These are phyloP conservation scores for Dicycla oo DNA, from an alignment of 2,888 invertebrate genomes.

Conservation along the genomic window DNA sequence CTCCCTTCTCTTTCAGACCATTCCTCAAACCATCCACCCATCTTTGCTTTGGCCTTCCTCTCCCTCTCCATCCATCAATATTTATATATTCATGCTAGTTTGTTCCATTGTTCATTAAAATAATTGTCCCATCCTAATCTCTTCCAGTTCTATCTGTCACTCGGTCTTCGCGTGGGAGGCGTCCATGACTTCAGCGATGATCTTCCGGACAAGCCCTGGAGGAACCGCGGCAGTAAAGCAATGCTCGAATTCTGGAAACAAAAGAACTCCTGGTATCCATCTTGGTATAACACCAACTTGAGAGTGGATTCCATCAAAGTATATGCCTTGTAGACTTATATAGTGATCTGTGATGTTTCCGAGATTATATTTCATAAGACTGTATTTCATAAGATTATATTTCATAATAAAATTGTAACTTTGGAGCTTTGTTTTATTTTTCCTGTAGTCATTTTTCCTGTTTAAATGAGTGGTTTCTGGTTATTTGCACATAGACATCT, in stretches of 20 bases:
- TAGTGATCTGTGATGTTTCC: conserved; percentile 42
- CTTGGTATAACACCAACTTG: conserved; percentile 91
- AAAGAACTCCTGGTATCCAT: conserved; percentile 90
- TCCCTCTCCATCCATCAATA: background rate
- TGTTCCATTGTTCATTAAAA: background rate
- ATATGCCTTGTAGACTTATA: conserved; percentile 78
- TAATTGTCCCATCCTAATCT: background rate
- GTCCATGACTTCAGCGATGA: conserved; percentile 93
- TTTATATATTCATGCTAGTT: background rate
- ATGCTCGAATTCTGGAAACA: conserved; percentile 92
- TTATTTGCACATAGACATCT: background rate
- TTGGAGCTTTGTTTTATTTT: conserved; percentile 2
- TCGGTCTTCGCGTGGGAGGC: conserved; percentile 95
- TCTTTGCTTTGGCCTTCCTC: background rate
- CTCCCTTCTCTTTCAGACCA: background rate
- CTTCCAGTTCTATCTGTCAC: conserved; percentile 93
- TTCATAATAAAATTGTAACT: conserved; percentile 16
- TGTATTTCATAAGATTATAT: conserved; percentile 29
- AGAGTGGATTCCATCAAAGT: conserved; percentile 91
- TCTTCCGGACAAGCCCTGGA: conserved; percentile 93
- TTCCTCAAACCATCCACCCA: background rate
- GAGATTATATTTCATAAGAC: conserved; percentile 59
- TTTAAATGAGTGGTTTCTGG: no score
- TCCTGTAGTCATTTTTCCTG: background rate
- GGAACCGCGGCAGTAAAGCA: conserved; percentile 91